Base-by-base conservation (phyloP, 2,113 vertebrate genomes). In the Thomomys bottae region DNA sequence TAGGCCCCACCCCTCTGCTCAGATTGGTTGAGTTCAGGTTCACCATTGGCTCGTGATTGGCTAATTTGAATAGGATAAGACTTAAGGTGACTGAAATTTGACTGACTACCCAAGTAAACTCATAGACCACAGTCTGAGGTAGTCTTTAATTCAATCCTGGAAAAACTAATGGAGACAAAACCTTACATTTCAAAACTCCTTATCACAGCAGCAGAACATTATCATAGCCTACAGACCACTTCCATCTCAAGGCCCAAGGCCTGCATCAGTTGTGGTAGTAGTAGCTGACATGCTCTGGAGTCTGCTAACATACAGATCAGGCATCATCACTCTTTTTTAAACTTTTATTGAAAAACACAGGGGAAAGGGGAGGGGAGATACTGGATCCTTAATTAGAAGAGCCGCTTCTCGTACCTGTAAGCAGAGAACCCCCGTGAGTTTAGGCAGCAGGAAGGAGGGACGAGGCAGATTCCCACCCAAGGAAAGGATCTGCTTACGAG, bases 331-430 rank as follows among this genome's bases (percentile, higher is more conserved):
- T 42, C 79, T 91, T 67, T 84, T 89, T 66, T 61, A 89, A 92
- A 79, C 8, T 97, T 97, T 97, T 96, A 97, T 96, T 97, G 92
- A 96, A 97, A 97, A 97, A 95, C 34, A 54, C 11, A 15, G 49
- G 14, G 49, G 49, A 11, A 11, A 1, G 12, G 90, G 38, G 59
- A 90, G 38, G 59, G 36, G 20, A 34, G 68, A 49, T 77, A 80
- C 93, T 68, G 40, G 0, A 82, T 63, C 66, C 92, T 78, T 96
- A 92, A 92, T 99, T 97, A 99, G 97, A 99, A 99, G 88, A 99
- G 98, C 57, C 99, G 98, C 93, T 99, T 99, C 96, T 99, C 99
- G 0, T 99, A 99, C 95, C 99, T 99, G 97, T 79, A 96, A 21
- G 5, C 91, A 96, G 26, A 95, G 78, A 80, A 28, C 64, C 66